Percentiles rank a stretch among this genome's conserved stretches.
These are phyloP conservation scores for Coenobita brevimanus DNA, from an alignment of 1,140 invertebrate species.

Conservation along the genomic window DNA sequence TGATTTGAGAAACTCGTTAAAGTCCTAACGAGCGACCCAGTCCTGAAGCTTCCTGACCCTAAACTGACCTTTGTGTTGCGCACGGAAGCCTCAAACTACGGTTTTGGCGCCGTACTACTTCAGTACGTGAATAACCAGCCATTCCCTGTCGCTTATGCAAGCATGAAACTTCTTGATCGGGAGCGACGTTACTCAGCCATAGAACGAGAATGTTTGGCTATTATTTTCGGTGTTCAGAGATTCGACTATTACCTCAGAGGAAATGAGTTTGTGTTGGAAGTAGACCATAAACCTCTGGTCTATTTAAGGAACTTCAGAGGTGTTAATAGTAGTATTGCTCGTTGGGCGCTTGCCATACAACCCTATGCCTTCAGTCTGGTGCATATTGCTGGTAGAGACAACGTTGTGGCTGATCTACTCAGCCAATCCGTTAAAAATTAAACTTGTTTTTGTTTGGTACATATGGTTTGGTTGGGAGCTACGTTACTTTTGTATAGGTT, in stretches of 20 bases:
- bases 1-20: background rate
- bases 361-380: slow-evolving; percentile 21
- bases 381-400: slow-evolving; percentile 25
- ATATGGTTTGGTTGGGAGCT: no score
- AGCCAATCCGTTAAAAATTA: no score
- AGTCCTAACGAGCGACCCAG: background rate
- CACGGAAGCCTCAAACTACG: slow-evolving; percentile 13
- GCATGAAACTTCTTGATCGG: slow-evolving; percentile 26
- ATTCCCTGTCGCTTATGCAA: slow-evolving; percentile 36
- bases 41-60: slow-evolving; percentile 23
- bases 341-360: slow-evolving; percentile 29
- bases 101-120: background rate
- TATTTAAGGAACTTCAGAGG: slow-evolving; percentile 22
- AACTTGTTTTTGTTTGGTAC: no score
- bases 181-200: slow-evolving; percentile 22
- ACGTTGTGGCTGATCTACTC: slow-evolving; percentile 37
- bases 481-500: no score
- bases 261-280: slow-evolving; percentile 29
- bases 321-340: background rate
- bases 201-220: slow-evolving; percentile 38
- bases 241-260: slow-evolving; percentile 41
- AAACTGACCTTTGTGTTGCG: slow-evolving; percentile 5
- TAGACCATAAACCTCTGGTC: slow-evolving; percentile 39
- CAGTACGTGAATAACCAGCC: slow-evolving; percentile 14
- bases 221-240: slow-evolving; percentile 18